Evolutionary conservation across 2,113 vertebrate genomes (phyloP).

Genomic region (Lophochroa leadbeateri): DNA sequence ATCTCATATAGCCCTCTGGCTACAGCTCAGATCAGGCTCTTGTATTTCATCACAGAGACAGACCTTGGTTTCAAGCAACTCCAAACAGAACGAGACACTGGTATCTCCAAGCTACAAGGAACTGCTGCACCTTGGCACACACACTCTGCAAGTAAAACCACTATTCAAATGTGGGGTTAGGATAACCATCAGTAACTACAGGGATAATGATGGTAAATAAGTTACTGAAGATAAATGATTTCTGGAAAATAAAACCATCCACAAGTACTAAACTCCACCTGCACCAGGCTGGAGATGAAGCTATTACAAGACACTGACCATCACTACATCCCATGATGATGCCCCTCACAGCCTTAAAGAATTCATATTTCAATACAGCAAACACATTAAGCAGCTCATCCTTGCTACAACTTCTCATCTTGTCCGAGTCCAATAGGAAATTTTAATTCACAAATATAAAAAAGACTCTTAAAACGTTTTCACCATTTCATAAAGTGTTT

Average conservation of each 20-base stretch:
- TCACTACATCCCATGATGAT: accelerated
- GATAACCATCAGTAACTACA: accelerated
- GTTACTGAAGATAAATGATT: neutral
- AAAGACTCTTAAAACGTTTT: neutral
- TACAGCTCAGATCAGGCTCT: neutral
- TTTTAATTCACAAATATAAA: neutral
- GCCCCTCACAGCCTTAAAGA: neutral
- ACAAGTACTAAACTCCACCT: neutral
- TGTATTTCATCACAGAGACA: accelerated
- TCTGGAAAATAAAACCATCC: neutral
- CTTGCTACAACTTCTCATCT: accelerated
- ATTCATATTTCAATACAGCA: accelerated
- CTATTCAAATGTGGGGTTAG: accelerated
- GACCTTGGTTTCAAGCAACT: accelerated
- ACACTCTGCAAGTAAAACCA: neutral
- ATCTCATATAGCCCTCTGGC: neutral
- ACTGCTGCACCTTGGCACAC: neutral
- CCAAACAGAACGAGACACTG: neutral
- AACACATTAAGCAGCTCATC: neutral
- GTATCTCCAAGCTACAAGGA: neutral
- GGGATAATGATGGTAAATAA: accelerated
- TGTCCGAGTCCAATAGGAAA: neutral
- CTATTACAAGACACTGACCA: accelerated
- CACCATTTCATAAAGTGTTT: constrained; percentile 79
- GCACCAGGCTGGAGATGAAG: accelerated